phyloP scores from a whole-genome alignment of 2,888 invertebrate species.

The Ernsta delagoae region DNA sequence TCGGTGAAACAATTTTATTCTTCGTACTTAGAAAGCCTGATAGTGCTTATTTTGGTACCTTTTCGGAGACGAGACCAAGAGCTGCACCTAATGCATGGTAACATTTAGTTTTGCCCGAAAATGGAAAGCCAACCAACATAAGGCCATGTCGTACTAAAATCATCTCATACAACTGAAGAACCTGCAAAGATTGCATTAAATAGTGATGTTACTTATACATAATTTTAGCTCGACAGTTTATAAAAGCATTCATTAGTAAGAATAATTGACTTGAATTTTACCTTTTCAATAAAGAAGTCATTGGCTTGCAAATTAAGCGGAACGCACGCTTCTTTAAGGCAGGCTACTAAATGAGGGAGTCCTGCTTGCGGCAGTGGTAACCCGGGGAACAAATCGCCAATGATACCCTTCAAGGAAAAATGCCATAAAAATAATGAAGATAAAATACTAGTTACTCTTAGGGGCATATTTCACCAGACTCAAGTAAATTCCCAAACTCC shows the following conservation, averaged over 20 bases:
- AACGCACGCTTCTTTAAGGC: constrained; percentile 86
- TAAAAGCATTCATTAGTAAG: no score
- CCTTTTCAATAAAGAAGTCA: constrained; percentile 92
- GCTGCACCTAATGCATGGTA: constrained; percentile 94
- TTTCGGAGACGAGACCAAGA: constrained; percentile 90
- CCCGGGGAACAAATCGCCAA: constrained; percentile 97
- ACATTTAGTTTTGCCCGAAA: constrained; percentile 95
- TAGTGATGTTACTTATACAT: no score
- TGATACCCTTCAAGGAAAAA: constrained; percentile 88
- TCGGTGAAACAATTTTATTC: background rate
- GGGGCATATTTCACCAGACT: no score
- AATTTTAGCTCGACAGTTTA: no score
- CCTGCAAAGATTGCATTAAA: constrained; percentile 49
- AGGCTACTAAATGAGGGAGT: constrained; percentile 84
- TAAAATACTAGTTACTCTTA: no score
- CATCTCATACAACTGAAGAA: constrained; percentile 95
- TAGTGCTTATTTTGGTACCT: constrained; percentile 49
- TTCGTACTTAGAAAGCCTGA: no score
- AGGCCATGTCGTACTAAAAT: constrained; percentile 97
- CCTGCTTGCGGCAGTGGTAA: constrained; percentile 91
- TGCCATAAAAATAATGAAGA: background rate
- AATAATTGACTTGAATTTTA: constrained; percentile 40
- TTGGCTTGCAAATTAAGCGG: constrained; percentile 93
- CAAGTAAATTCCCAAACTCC: no score
- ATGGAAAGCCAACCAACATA: constrained; percentile 96